Conservation (phyloP, 30 jellyfish, hydroid and myxozoan species). For the Nemopilema nomurai region DNA sequence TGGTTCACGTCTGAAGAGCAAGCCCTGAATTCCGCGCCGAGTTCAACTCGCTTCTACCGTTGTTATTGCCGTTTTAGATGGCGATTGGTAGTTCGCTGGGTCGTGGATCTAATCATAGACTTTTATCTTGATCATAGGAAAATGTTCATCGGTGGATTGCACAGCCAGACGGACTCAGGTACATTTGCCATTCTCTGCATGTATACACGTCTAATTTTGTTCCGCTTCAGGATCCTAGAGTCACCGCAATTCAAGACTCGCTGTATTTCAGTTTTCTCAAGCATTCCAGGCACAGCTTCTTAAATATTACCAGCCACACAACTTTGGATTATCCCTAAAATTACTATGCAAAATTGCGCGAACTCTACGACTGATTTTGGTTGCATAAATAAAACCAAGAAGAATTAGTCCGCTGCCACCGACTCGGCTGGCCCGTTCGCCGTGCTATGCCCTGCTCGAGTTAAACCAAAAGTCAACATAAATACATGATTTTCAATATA, state of each 20-base stretch:
- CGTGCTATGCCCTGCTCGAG: background rate
- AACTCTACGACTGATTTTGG: slow-evolving; percentile 20
- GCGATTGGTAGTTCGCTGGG: background rate
- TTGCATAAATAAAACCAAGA: slow-evolving; percentile 15
- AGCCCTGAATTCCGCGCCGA: background rate
- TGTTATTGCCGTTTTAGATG: background rate
- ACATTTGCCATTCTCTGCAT: background rate
- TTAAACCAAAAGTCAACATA: background rate
- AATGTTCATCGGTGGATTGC: slow-evolving; percentile 97
- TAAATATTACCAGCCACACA: background rate
- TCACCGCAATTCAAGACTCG: background rate
- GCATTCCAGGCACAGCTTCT: background rate
- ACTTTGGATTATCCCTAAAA: slow-evolving; percentile 15
- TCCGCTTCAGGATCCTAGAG: slow-evolving; percentile 27
- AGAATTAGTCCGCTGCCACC: background rate
- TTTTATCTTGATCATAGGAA: slow-evolving; percentile 65
- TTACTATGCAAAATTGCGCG: slow-evolving; percentile 30
- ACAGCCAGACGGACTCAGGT: slow-evolving; percentile 93
- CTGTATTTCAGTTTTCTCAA: background rate
- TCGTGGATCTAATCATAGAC: background rate
- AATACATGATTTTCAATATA: background rate
- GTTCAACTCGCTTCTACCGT: background rate
- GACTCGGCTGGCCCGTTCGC: background rate
- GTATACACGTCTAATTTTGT: slow-evolving; percentile 27
- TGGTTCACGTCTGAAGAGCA: slow-evolving; percentile 39